Percentiles rank a stretch among this genome's conserved stretches.
Conservation (phyloP, 35 echinoderm and acorn worm species). For the Patiria miniata region DNA sequence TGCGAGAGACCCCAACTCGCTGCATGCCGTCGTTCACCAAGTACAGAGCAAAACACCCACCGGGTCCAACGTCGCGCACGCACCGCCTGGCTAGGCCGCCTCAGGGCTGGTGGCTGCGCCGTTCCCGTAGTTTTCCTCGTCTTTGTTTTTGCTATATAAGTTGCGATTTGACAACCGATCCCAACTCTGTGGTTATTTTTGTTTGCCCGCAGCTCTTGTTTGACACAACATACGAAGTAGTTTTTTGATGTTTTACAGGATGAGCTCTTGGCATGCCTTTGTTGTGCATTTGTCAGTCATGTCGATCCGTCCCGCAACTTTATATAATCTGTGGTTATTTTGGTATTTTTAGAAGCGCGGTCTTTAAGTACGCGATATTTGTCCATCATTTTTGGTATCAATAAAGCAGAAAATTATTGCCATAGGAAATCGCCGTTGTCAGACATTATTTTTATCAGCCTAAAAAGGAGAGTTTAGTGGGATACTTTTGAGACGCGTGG, state of each 20-base stretch:
- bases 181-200: background rate
- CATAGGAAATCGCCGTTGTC: no score
- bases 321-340: background rate
- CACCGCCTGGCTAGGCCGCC: background rate
- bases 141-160: no score
- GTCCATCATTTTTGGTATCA: no score
- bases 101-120: background rate
- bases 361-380: no score
- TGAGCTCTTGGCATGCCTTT: background rate
- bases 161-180: background rate
- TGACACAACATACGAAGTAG: conserved; percentile 3
- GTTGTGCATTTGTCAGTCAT: background rate
- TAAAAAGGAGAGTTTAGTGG: no score
- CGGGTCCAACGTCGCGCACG: background rate
- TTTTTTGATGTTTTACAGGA: conserved; percentile 13
- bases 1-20: background rate
- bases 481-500: no score
- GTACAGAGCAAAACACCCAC: background rate
- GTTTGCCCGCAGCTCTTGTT: conserved; percentile 12
- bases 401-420: no score
- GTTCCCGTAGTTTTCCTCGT: background rate
- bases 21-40: background rate
- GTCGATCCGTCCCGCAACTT: background rate
- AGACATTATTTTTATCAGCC: no score
- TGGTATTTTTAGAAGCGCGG: no score